These are phyloP conservation scores for Sebastes alutus DNA, from an alignment of 2,797 vertebrate species.

Conservation along the genomic window DNA sequence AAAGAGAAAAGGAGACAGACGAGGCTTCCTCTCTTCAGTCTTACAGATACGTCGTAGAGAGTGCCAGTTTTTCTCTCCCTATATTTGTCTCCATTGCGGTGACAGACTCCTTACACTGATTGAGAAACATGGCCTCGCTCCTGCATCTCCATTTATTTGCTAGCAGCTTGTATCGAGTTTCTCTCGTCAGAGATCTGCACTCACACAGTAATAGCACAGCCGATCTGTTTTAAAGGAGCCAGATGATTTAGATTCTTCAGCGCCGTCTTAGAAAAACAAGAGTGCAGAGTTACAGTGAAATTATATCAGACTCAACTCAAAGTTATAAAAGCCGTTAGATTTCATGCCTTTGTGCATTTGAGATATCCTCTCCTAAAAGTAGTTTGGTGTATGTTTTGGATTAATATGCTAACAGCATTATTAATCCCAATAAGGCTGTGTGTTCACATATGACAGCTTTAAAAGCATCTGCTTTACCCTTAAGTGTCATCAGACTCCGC, in stretches of 20 bases:
- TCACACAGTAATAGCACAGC: conserved; percentile 37
- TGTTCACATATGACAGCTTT: conserved; percentile 45
- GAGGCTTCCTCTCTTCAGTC: conserved; percentile 42
- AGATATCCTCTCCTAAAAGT: conserved; percentile 27
- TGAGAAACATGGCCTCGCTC: conserved; percentile 77
- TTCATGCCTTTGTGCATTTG: conserved; percentile 17
- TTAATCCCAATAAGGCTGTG: conserved; percentile 52
- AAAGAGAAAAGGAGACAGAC: conserved; percentile 45
- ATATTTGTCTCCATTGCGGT: conserved; percentile 78
- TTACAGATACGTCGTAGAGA: conserved; percentile 38
- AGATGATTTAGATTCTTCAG: conserved; percentile 62
- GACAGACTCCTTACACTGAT: conserved; percentile 77
- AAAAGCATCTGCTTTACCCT: conserved; percentile 36
- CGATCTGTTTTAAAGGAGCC: conserved; percentile 44
- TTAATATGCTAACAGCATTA: conserved; percentile 41
- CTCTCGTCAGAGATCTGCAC: conserved; percentile 46
- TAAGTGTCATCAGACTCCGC: conserved; percentile 32
- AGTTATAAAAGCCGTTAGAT: conserved; percentile 21
- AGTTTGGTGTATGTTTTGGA: conserved; percentile 26
- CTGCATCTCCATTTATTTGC: conserved; percentile 78
- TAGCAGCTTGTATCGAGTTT: conserved; percentile 58
- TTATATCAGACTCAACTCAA: conserved; percentile 25
- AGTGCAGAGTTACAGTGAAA: conserved; percentile 16
- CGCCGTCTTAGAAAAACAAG: conserved; percentile 14
- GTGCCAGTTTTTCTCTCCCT: conserved; percentile 22